phyloP scores from a whole-genome alignment of 1,140 invertebrate species.

The Antheraea mylitta region DNA sequence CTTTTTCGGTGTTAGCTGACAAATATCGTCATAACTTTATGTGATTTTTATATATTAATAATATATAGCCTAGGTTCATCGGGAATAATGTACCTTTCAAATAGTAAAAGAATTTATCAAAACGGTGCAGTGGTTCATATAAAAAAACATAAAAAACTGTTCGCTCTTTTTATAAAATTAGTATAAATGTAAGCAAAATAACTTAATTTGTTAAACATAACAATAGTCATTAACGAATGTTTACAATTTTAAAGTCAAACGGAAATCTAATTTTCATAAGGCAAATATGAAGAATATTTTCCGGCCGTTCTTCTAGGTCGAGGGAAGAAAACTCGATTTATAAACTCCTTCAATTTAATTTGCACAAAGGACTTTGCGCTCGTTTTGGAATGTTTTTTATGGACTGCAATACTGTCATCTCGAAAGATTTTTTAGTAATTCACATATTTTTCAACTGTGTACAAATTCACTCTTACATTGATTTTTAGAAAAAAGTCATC shows the following conservation, averaged over 20 bases:
- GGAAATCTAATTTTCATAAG: slow-evolving; percentile 14
- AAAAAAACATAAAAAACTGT: too few relatives aligned
- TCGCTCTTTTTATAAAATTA: too few relatives aligned
- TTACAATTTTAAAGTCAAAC: slow-evolving; percentile 8
- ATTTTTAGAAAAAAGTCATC: too few relatives aligned
- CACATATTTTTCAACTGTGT: background rate
- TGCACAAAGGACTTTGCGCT: background rate
- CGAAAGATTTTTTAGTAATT: background rate
- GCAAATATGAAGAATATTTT: slow-evolving; percentile 26
- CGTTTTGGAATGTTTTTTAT: background rate
- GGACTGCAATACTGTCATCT: background rate
- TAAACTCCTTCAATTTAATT: slow-evolving; percentile 9
- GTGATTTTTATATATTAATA: too few relatives aligned
- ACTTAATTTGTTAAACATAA: background rate
- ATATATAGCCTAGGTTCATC: too few relatives aligned
- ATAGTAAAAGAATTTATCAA: too few relatives aligned
- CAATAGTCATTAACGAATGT: slow-evolving; percentile 2
- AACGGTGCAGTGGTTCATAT: too few relatives aligned
- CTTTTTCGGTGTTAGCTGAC: too few relatives aligned
- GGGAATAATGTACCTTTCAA: too few relatives aligned
- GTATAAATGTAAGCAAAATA: background rate
- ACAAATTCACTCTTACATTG: too few relatives aligned
- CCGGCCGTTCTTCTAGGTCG: background rate
- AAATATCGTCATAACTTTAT: too few relatives aligned
- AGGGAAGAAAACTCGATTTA: slow-evolving; percentile 16